Evolutionary conservation across 2,797 vertebrate genomes (phyloP).

Genomic region (Emydoidea blandingii): DNA sequence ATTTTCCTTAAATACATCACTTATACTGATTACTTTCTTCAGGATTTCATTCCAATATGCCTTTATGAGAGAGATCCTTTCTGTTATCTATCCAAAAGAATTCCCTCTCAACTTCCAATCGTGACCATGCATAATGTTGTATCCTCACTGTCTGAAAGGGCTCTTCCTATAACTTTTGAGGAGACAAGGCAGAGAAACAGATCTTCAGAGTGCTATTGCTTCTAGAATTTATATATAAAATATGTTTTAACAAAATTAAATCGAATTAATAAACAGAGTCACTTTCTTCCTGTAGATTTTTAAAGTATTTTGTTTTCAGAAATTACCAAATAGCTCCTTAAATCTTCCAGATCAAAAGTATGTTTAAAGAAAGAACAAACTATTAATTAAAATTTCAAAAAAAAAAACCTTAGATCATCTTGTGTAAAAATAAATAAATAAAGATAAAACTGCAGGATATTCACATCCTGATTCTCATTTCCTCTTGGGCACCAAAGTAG

Average conservation of each 20-base stretch:
- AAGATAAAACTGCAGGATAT: not conserved
- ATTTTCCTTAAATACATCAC: not conserved
- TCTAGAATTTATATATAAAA: too few species aligned
- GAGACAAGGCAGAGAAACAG: too few species aligned
- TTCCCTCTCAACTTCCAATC: not conserved
- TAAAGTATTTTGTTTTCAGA: not conserved
- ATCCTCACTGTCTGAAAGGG: too few species aligned
- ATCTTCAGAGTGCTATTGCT: too few species aligned
- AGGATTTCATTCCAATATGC: not conserved
- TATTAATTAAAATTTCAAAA: not conserved
- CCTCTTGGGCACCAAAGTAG: too few species aligned
- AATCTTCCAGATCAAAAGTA: not conserved
- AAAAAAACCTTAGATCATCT: not conserved
- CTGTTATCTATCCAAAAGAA: not conserved
- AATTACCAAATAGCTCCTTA: not conserved
- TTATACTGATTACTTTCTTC: not conserved
- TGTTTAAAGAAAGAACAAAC: not conserved
- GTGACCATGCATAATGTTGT: not conserved
- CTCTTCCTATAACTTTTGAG: too few species aligned
- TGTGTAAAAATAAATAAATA: not conserved
- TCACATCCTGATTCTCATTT: not conserved
- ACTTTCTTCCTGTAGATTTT: not conserved
- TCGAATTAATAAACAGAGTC: too few species aligned
- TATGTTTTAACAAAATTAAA: too few species aligned
- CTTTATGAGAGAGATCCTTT: not conserved